Evolutionary conservation across 1,140 invertebrate genomes (phyloP).

Genomic region (Polypedilum pembai): DNA sequence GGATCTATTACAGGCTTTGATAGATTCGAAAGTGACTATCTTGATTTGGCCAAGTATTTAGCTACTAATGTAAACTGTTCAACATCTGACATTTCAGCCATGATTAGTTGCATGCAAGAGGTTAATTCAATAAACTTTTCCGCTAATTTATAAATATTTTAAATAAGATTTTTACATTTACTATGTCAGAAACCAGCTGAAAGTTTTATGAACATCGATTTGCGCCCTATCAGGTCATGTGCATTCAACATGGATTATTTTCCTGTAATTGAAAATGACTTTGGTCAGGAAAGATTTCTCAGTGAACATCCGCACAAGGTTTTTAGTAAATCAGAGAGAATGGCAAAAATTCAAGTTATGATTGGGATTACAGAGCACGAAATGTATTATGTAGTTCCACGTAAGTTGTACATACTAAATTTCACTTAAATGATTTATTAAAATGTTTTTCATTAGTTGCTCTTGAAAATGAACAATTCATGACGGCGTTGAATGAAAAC

Average conservation of each 20-base stretch:
- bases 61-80: background rate
- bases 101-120: background rate
- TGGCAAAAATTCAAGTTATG: background rate
- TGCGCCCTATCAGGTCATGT: background rate
- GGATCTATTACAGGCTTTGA: slow-evolving; percentile 32
- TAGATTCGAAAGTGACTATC: background rate
- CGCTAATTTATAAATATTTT: background rate
- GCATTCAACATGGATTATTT: background rate
- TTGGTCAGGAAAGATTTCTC: slow-evolving; percentile 28
- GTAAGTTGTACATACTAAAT: slow-evolving; percentile 36
- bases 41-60: background rate
- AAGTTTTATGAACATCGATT: background rate
- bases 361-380: slow-evolving; percentile 23
- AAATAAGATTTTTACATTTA: background rate
- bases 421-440: background rate
- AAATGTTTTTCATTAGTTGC: background rate
- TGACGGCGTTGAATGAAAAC: background rate
- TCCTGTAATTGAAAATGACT: slow-evolving; percentile 26
- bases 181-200: background rate
- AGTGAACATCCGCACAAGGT: background rate
- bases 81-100: background rate
- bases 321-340: background rate
- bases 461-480: background rate
- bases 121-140: background rate
- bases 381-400: slow-evolving; percentile 43